phyloP scores from a whole-genome alignment of 92 coral and sea anemone species.

The Meandrina meandrites region DNA sequence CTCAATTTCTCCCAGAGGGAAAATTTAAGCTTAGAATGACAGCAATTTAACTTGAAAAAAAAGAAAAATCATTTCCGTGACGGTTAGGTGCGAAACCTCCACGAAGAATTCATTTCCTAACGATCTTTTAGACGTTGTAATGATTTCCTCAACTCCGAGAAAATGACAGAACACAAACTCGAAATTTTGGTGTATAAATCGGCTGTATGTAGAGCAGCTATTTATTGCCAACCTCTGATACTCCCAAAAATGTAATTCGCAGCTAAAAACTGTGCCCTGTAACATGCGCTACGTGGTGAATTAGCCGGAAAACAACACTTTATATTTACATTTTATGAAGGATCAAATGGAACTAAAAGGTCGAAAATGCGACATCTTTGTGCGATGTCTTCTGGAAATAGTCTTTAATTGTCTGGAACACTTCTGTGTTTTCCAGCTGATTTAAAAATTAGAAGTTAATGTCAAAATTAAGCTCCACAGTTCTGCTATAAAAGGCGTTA shows the following conservation, averaged over 20 bases:
- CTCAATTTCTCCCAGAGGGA: neutral
- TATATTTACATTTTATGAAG: neutral
- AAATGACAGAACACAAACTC: neutral
- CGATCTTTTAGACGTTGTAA: neutral
- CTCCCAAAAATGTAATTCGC: neutral
- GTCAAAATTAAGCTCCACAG: neutral
- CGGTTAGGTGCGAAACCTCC: neutral
- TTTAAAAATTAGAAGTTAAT: neutral
- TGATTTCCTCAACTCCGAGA: neutral
- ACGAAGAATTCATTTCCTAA: neutral
- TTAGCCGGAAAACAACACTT: neutral
- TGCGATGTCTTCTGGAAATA: neutral
- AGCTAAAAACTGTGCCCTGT: neutral
- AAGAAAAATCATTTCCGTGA: conserved; percentile 1
- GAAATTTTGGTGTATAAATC: neutral
- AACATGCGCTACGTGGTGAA: neutral
- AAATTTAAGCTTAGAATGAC: neutral
- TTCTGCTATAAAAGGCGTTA: neutral
- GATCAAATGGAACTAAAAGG: neutral
- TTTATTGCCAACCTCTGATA: neutral
- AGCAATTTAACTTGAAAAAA: neutral
- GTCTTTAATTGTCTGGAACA: neutral
- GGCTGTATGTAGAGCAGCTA: no score
- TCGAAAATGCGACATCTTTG: neutral
- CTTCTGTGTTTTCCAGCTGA: neutral